A percentile compares a stretch with the other conserved stretches of the same genome.
These are phyloP conservation scores for Luehdorfia chinensis DNA, from an alignment of 1,140 invertebrate species.

Conservation along the genomic window DNA sequence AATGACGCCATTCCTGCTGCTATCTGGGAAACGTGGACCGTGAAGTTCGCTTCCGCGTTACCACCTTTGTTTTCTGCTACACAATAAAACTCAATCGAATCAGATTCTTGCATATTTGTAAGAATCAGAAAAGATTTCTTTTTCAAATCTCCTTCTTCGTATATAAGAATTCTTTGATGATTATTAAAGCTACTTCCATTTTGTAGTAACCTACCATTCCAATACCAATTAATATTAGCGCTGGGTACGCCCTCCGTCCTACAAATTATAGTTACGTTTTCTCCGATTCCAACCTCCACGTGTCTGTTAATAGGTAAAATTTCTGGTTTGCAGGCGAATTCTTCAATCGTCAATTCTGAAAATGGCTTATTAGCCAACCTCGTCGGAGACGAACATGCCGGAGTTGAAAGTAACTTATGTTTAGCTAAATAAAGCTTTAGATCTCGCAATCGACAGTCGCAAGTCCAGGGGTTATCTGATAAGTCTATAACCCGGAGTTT, in stretches of 20 bases:
- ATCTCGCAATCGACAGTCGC: slow-evolving; percentile 90
- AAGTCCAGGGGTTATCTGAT: slow-evolving; percentile 94
- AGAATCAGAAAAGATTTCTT: slow-evolving; percentile 89
- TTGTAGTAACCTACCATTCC: slow-evolving; percentile 87
- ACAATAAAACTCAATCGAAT: slow-evolving; percentile 94
- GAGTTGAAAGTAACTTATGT: slow-evolving; percentile 89
- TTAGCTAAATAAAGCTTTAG: slow-evolving; percentile 90
- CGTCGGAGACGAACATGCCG: slow-evolving; percentile 84
- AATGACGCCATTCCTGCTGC: slow-evolving; percentile 87
- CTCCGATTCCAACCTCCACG: slow-evolving; percentile 86
- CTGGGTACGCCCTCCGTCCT: slow-evolving; percentile 87
- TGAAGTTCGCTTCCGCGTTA: slow-evolving; percentile 94
- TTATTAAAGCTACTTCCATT: slow-evolving; percentile 89
- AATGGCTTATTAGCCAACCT: slow-evolving; percentile 83
- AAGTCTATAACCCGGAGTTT: slow-evolving; percentile 90
- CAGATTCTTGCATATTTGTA: slow-evolving; percentile 91
- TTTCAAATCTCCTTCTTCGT: slow-evolving; percentile 85
- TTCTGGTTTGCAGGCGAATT: slow-evolving; percentile 92
- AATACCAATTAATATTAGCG: slow-evolving; percentile 91
- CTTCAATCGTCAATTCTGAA: slow-evolving; percentile 85
- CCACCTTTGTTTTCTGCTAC: slow-evolving; percentile 94
- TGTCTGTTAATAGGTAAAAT: slow-evolving; percentile 86
- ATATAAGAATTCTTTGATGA: slow-evolving; percentile 89
- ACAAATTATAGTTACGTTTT: slow-evolving; percentile 91
- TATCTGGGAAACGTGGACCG: slow-evolving; percentile 87